These are phyloP conservation scores for Pituophis catenifer DNA, from an alignment of 2,113 vertebrate genomes.

Conservation along the genomic window DNA sequence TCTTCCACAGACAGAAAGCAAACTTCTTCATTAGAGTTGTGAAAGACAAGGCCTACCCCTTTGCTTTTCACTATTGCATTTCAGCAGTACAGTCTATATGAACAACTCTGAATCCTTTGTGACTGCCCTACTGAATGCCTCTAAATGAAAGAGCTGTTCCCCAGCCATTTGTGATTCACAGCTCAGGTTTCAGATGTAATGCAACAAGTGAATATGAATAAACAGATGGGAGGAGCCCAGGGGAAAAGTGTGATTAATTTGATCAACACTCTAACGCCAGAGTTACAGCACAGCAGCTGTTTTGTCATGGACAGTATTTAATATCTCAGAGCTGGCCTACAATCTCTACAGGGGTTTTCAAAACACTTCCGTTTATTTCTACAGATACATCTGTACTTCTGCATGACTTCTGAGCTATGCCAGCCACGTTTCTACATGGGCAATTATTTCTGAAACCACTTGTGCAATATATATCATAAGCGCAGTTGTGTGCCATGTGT, in stretches of 20 bases:
- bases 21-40: neutral
- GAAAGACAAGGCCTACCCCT: conserved; percentile 15
- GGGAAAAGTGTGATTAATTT: conserved; percentile 16
- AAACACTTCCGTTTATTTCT: neutral
- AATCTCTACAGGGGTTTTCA: neutral
- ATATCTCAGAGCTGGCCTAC: fast-evolving
- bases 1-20: neutral
- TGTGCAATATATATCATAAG: neutral
- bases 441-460: neutral
- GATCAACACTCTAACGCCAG: neutral
- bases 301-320: neutral
- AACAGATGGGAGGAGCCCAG: neutral
- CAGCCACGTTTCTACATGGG: neutral
- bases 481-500: neutral
- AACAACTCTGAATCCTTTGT: neutral
- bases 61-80: fast-evolving
- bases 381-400: neutral
- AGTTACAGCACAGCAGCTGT: fast-evolving
- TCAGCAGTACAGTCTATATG: neutral
- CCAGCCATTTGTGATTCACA: neutral
- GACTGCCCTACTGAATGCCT: neutral
- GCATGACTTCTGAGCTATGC: neutral
- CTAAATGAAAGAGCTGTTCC: conserved; percentile 26
- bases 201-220: conserved; percentile 37
- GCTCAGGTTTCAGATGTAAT: conserved; percentile 24